phyloP scores from a whole-genome alignment of 2,113 vertebrate species.

The Pygoscelis antarcticus region DNA sequence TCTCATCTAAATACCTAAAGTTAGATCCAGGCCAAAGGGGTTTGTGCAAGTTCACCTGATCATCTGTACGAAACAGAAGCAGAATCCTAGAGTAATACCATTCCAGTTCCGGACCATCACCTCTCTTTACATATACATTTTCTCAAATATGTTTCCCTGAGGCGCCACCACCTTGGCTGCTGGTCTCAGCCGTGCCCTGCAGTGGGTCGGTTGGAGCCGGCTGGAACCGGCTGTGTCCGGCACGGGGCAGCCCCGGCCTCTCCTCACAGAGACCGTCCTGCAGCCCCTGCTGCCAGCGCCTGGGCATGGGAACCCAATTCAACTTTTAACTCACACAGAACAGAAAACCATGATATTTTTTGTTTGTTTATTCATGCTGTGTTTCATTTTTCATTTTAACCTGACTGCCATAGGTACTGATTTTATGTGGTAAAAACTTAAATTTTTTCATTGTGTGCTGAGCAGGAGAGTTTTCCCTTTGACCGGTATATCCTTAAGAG shows the following conservation, averaged over 20 bases:
- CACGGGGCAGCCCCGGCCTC: fast-evolving
- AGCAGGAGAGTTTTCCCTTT: not conserved
- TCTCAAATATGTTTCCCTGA: fast-evolving
- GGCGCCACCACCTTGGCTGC: fast-evolving
- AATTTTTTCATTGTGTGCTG: not conserved
- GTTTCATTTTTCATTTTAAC: not conserved
- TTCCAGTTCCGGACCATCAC: not conserved
- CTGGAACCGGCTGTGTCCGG: fast-evolving
- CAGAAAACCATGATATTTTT: not conserved
- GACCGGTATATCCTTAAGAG: not conserved
- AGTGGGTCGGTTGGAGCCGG: fast-evolving
- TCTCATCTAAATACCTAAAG: not conserved
- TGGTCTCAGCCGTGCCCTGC: fast-evolving
- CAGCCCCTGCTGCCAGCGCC: fast-evolving
- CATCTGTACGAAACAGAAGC: not conserved
- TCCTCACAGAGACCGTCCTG: fast-evolving
- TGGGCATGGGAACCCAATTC: fast-evolving
- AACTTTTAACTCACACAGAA: not conserved
- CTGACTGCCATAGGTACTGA: not conserved
- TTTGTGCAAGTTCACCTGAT: not conserved
- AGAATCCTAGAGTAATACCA: not conserved
- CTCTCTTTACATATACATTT: not conserved
- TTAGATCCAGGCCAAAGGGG: not conserved
- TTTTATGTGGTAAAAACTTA: not conserved
- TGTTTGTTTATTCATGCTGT: not conserved